These are phyloP conservation scores for Solen grandis DNA, from an alignment of 1,140 invertebrate species.

Conservation along the genomic window DNA sequence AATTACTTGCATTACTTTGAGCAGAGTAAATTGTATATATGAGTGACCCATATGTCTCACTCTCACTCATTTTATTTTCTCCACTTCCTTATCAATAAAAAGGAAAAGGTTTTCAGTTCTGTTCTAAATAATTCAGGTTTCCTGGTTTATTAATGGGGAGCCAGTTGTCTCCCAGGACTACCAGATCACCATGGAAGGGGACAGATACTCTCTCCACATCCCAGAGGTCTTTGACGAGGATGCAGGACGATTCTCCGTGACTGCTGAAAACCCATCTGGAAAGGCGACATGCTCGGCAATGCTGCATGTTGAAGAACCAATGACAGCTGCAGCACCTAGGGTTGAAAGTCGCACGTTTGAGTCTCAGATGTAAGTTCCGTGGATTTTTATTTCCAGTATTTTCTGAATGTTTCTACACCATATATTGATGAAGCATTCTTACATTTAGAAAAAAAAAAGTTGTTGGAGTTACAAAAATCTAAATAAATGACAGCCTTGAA, in stretches of 20 bases:
- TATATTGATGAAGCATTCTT: no score
- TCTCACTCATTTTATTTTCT: no score
- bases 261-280: constrained; percentile 81
- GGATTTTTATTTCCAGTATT: background rate
- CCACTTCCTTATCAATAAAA: no score
- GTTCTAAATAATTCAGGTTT: no score
- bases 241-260: constrained; percentile 78
- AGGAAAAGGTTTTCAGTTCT: no score
- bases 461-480: no score
- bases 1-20: no score
- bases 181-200: constrained; percentile 86
- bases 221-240: constrained; percentile 79
- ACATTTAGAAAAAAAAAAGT: no score
- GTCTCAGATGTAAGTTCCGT: constrained; percentile 27
- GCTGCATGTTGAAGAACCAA: constrained; percentile 79
- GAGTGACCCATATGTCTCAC: no score
- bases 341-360: constrained; percentile 48
- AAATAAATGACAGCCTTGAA: no score
- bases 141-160: constrained; percentile 88
- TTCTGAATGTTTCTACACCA: background rate
- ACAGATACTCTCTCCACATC: constrained; percentile 85
- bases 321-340: constrained; percentile 9
- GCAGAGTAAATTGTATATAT: no score
- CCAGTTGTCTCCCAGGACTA: constrained; percentile 87
- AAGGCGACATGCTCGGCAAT: constrained; percentile 82